Conservation (phyloP, 2,888 invertebrate genomes). For the Spisula solida region DNA sequence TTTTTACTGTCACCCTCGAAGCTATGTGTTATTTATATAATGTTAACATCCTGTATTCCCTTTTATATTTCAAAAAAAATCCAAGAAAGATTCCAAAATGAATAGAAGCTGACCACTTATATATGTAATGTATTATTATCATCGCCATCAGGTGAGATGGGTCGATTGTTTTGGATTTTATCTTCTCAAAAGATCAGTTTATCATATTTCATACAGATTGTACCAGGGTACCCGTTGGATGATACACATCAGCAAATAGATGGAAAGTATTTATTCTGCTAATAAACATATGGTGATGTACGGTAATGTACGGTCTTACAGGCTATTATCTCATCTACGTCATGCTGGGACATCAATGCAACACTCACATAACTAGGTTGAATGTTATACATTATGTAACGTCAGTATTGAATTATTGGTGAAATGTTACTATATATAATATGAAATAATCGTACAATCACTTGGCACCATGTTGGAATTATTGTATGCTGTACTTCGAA, state of each 20-base stretch:
- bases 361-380: background rate
- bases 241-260: background rate
- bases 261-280: background rate
- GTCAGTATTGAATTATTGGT: background rate
- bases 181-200: background rate
- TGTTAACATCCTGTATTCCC: no score
- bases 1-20: no score
- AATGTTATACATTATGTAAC: background rate
- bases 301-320: background rate
- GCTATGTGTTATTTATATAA: no score
- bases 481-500: background rate
- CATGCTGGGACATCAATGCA: background rate
- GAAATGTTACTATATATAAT: background rate
- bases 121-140: no score
- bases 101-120: background rate
- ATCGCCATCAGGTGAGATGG: no score
- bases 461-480: background rate
- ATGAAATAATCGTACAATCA: background rate
- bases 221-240: background rate
- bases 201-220: background rate
- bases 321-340: constrained; percentile 14
- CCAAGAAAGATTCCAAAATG: background rate
- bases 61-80: background rate
- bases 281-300: background rate
- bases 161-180: no score